Conservation (phyloP, 2,113 vertebrate genomes). For the Vimba vimba region DNA sequence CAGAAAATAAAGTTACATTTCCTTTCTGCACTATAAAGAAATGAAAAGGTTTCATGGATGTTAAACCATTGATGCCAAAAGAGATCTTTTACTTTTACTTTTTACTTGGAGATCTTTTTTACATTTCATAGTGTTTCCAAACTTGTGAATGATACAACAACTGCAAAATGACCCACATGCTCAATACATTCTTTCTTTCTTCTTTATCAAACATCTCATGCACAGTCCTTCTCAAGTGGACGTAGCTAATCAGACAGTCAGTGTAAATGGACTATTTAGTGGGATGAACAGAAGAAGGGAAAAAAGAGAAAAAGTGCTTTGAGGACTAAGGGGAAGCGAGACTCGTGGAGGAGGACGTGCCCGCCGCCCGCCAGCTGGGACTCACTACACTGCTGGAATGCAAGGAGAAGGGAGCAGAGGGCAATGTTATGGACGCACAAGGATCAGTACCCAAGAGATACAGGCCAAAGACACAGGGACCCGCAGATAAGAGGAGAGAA, state of each 20-base stretch:
- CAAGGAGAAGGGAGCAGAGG: constrained; percentile 9
- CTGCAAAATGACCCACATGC: background rate
- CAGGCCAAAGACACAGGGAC: constrained; percentile 19
- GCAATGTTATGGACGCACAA: background rate
- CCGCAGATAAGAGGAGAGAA: background rate
- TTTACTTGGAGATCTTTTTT: too few species aligned
- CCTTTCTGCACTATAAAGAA: background rate
- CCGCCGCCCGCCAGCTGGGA: background rate
- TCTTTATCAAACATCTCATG: background rate
- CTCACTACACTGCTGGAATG: constrained; percentile 10
- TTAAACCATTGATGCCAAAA: background rate
- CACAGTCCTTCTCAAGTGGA: background rate
- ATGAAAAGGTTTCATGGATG: background rate
- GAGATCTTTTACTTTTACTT: background rate
- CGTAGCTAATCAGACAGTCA: background rate
- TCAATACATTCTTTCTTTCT: background rate
- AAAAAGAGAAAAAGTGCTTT: background rate
- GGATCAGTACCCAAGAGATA: background rate
- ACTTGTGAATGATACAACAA: background rate
- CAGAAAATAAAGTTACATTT: background rate
- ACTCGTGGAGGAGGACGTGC: background rate
- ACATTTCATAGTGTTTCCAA: background rate
- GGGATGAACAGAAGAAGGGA: background rate
- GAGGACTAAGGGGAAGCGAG: background rate
- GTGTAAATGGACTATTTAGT: background rate